phyloP scores from a whole-genome alignment of 2,797 vertebrate species.

The Jordanella pulchra region DNA sequence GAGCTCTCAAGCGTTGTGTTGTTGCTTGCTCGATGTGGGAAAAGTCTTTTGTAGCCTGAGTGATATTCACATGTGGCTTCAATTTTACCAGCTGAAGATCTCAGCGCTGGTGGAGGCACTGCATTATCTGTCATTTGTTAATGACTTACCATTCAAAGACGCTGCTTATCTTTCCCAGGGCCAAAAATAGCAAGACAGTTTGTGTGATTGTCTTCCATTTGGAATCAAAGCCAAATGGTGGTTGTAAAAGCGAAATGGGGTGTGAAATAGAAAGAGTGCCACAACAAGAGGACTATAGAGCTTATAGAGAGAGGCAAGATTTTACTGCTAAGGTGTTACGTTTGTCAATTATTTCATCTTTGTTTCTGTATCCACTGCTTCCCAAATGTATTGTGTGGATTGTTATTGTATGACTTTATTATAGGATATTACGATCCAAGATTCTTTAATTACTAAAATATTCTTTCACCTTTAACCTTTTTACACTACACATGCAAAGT shows the following conservation, averaged over 20 bases:
- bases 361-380: neutral
- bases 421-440: neutral
- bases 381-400: neutral
- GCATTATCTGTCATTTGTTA: conserved; percentile 79
- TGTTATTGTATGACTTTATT: too few species aligned
- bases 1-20: conserved; percentile 36
- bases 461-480: neutral
- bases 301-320: conserved; percentile 1
- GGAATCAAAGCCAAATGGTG: conserved; percentile 67
- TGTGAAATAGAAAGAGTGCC: conserved; percentile 44
- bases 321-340: conserved; percentile 8
- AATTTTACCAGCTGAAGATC: conserved; percentile 74
- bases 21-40: conserved; percentile 71
- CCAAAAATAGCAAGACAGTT: conserved; percentile 72
- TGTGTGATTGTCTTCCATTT: conserved; percentile 71
- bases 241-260: conserved; percentile 57
- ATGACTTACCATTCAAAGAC: conserved; percentile 66
- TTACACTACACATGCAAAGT: neutral
- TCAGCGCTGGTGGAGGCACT: conserved; percentile 55
- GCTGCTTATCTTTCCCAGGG: conserved; percentile 72
- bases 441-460: neutral
- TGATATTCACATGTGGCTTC: conserved; percentile 80
- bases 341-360: neutral
- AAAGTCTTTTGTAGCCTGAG: conserved; percentile 73
- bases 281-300: conserved; percentile 15